Base-by-base conservation (phyloP, 2,113 vertebrate species). In the Amphilophus citrinellus region DNA sequence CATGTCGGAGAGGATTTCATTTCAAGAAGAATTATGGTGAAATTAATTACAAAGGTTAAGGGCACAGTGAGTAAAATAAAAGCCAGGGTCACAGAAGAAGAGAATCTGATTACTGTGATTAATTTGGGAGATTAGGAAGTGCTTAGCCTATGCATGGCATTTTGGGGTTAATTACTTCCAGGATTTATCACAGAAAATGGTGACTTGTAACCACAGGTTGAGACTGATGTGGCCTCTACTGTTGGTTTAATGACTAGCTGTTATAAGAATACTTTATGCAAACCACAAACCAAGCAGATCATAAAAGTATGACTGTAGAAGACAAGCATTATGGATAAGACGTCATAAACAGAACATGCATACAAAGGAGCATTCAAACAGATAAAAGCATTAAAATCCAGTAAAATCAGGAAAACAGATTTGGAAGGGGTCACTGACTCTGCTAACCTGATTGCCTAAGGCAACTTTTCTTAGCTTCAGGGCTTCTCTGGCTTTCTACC, bases 91-190 rank as follows among this genome's bases (percentile, higher is more conserved):
- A 85, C 62, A 84, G 57, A 73, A 85, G 50, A 92, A 84, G 65
- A 82, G 65, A 90, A 92, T 93, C 83, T 84, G 88, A 94, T 94
- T 92, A 84, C 73, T 47, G 77, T 92, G 79, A 94, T 93, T 94
- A 76, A 94, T 94, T 93, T 91, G 77, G 80, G 42, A 88, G 83
- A 91, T 92, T 90, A 61, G 13, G 59, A 37, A 79, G 39, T 80
- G 84, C 61, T 90, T 87, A 81, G 82, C 61, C 88, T 87, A 81
- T 83, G 84, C 53, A 83, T 92, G 79, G 71, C 63, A 83, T 84
- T 89, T 80, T 88, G 78, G 71, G 80, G 88, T 92, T 94, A 95
- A 94, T 92, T 89, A 84, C 84, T 82, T 87, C 79, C 3, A 44
- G 30, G 58, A 66, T 85, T 81, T 63, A 82, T 75, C 10, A 82